Conservation (phyloP, 2,797 vertebrate genomes). For the Hafferia zeledoni region DNA sequence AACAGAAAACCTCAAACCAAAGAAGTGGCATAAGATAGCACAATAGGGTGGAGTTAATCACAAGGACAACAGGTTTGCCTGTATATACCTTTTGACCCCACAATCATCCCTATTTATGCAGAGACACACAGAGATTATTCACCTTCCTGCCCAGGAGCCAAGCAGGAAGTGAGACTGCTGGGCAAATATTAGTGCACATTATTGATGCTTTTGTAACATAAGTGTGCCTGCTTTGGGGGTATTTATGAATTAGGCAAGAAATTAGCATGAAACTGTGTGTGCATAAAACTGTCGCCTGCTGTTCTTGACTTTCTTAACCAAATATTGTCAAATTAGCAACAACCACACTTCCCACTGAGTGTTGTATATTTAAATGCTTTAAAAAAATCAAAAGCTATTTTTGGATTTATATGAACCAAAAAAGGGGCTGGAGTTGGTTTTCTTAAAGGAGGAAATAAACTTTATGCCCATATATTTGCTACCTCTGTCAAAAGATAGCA, state of each 20-base stretch:
- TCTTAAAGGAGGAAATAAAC: conserved; percentile 24
- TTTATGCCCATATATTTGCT: not conserved
- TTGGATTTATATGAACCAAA: conserved; percentile 4
- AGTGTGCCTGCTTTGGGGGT: conserved; percentile 11
- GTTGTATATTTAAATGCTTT: conserved; percentile 14
- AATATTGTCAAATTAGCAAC: conserved; percentile 58
- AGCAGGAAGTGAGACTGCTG: conserved; percentile 1
- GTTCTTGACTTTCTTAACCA: conserved; percentile 48
- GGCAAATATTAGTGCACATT: conserved; percentile 27
- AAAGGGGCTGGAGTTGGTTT: not conserved
- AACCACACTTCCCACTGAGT: conserved; percentile 44
- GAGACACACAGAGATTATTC: conserved; percentile 28
- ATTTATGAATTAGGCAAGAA: conserved; percentile 40
- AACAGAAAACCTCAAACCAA: conserved; percentile 45
- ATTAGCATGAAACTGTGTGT: not conserved
- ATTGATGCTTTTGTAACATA: conserved; percentile 10
- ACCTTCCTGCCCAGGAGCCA: conserved; percentile 13
- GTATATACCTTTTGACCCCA: conserved; percentile 10
- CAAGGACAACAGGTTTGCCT: not conserved
- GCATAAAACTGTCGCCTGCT: not conserved
- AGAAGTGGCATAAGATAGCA: not conserved
- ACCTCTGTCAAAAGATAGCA: not conserved
- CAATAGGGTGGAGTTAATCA: conserved; percentile 33
- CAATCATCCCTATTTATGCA: conserved; percentile 3
- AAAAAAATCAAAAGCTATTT: conserved; percentile 58